A percentile compares a stretch with the other conserved stretches of the same genome.
Conservation (phyloP, 1,140 invertebrate species). For the Eriocheir sinensis region DNA sequence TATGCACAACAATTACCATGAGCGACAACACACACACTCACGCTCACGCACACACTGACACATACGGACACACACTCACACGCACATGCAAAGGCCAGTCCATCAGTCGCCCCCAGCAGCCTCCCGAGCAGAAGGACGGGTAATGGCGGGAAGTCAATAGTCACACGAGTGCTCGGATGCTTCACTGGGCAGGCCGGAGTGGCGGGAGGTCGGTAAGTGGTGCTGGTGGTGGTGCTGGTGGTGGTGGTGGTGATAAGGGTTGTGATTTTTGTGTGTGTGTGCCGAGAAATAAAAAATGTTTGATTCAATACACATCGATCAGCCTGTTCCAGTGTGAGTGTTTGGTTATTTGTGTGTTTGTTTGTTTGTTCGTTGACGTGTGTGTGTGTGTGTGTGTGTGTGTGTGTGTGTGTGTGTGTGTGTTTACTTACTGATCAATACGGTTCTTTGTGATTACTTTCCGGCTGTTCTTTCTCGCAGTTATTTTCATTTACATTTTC, state of each 20-base stretch:
- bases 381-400: neutral
- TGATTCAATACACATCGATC: too few relatives aligned
- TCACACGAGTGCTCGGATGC: too few relatives aligned
- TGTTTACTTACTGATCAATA: neutral
- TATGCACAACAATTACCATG: neutral
- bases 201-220: neutral
- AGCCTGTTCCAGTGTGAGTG: neutral
- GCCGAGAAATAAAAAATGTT: too few relatives aligned
- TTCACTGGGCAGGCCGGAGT: too few relatives aligned
- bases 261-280: neutral
- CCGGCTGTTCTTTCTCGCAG: neutral
- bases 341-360: neutral
- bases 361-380: too few relatives aligned
- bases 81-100: neutral
- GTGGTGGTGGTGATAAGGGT: neutral
- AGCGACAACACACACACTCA: neutral
- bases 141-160: neutral
- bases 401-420: neutral
- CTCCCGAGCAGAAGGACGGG: neutral
- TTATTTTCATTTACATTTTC: too few relatives aligned
- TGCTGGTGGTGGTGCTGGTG: neutral
- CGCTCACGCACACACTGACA: constrained; percentile 8
- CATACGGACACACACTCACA: neutral
- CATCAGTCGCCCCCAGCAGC: neutral
- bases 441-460: neutral